Evolutionary conservation across 2,797 vertebrate species (phyloP).

Genomic region (Syngnathus acus): DNA sequence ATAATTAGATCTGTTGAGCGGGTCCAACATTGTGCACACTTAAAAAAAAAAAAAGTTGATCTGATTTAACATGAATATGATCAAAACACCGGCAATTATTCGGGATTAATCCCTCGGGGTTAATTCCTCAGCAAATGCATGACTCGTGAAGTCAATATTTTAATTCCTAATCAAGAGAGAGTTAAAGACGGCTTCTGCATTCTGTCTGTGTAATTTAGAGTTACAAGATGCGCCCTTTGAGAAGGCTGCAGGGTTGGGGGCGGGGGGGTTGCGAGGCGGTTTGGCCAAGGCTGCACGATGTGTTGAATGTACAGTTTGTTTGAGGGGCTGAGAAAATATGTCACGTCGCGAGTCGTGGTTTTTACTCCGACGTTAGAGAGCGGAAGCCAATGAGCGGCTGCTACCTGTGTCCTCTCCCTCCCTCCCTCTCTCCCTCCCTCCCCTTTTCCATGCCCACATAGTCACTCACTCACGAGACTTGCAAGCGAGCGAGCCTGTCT

Average conservation of each 20-base stretch:
- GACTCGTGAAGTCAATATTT: neutral
- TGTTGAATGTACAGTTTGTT: constrained; percentile 73
- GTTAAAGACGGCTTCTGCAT: constrained; percentile 23
- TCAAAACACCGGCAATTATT: no score
- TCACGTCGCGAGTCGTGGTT: constrained; percentile 67
- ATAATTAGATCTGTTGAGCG: no score
- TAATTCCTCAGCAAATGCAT: neutral
- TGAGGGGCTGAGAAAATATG: constrained; percentile 68
- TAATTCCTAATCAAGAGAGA: neutral
- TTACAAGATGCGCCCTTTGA: constrained; percentile 56
- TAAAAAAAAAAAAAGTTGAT: no score
- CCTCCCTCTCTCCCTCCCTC: constrained; percentile 2
- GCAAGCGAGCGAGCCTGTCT: constrained; percentile 23
- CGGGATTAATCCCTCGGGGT: no score
- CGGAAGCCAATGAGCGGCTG: constrained; percentile 59
- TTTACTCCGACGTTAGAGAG: constrained; percentile 63
- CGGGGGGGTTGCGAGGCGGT: constrained; percentile 42
- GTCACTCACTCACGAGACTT: constrained; percentile 8
- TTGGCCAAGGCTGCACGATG: constrained; percentile 55
- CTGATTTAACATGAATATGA: no score
- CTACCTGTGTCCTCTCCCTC: constrained; percentile 55
- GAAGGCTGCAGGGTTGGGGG: constrained; percentile 43
- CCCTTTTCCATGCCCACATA: constrained; percentile 60
- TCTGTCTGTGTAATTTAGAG: constrained; percentile 56
- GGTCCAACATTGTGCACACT: no score